Conservation (phyloP, 1,140 invertebrate species). For the Saxidomus purpurata region DNA sequence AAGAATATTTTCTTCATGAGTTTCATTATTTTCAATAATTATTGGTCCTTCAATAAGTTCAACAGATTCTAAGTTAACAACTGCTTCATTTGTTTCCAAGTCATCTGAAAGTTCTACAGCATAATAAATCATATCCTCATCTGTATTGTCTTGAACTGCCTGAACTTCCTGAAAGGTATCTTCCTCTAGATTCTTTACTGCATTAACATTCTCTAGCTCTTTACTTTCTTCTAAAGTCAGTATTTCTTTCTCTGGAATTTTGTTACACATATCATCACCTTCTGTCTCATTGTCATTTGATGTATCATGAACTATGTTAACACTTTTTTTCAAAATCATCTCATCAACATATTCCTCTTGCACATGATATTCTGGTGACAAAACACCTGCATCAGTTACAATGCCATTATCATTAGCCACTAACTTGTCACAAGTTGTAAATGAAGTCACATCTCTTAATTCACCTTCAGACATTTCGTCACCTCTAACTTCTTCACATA, state of each 20-base stretch:
- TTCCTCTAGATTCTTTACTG: slow-evolving; percentile 4
- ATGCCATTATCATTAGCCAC: too few species aligned
- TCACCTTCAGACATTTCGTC: too few species aligned
- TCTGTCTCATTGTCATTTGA: too few species aligned
- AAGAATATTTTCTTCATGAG: background rate
- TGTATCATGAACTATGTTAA: too few species aligned
- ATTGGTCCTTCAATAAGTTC: slow-evolving; percentile 17
- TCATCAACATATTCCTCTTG: too few species aligned
- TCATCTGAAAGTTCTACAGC: slow-evolving; percentile 47
- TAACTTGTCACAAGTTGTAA: too few species aligned
- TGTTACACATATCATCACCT: too few species aligned
- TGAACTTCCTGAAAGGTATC: slow-evolving; percentile 11
- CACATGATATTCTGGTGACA: too few species aligned
- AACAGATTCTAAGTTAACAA: slow-evolving; percentile 49
- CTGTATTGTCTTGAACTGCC: background rate
- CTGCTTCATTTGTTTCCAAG: slow-evolving; percentile 53
- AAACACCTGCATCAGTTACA: too few species aligned
- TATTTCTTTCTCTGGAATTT: background rate
- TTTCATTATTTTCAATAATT: slow-evolving; percentile 9
- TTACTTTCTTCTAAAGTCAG: background rate
- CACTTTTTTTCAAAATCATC: too few species aligned
- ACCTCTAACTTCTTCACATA: too few species aligned
- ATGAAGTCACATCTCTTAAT: too few species aligned
- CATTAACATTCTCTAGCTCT: slow-evolving; percentile 11
- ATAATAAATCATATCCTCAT: slow-evolving; percentile 34